These are phyloP conservation scores for Vicugna pacos DNA, from an alignment of 2,113 vertebrate species.

Conservation along the genomic window DNA sequence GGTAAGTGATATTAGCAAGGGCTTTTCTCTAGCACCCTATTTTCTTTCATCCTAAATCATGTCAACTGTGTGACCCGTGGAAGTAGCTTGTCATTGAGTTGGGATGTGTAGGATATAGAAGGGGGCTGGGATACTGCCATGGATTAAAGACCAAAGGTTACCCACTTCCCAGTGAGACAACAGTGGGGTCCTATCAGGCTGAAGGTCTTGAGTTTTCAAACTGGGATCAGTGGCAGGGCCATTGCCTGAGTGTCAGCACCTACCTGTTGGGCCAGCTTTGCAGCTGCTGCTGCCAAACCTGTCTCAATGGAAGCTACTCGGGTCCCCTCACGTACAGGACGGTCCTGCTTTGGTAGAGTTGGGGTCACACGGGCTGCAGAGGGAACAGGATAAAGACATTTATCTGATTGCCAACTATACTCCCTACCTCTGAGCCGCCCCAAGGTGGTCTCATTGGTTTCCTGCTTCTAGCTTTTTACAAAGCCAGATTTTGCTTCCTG, in stretches of 20 bases:
- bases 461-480: slow-evolving; percentile 42
- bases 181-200: not conserved
- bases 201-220: slow-evolving; percentile 57
- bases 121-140: not conserved
- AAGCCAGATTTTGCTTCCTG: slow-evolving; percentile 25
- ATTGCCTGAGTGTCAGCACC: slow-evolving; percentile 50
- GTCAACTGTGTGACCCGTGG: slow-evolving; percentile 13
- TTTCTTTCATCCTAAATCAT: slow-evolving; percentile 49
- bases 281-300: slow-evolving; percentile 94
- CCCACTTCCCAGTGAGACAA: not conserved
- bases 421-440: not conserved
- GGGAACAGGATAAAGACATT: slow-evolving; percentile 56
- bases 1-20: not conserved
- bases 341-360: slow-evolving; percentile 93
- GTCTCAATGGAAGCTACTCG: slow-evolving; percentile 96
- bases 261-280: slow-evolving; percentile 95
- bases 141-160: slow-evolving; percentile 54
- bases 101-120: slow-evolving; percentile 4
- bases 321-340: slow-evolving; percentile 95
- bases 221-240: not conserved
- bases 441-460: slow-evolving; percentile 41
- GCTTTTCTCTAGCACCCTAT: not conserved
- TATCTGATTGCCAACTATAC: slow-evolving; percentile 38
- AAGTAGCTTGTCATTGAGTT: slow-evolving; percentile 47
- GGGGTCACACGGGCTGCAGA: slow-evolving; percentile 93